A percentile compares a stretch with the other conserved stretches of the same genome.
Evolutionary conservation across 1,140 invertebrate genomes (phyloP).

Genomic region (Ruditapes philippinarum): DNA sequence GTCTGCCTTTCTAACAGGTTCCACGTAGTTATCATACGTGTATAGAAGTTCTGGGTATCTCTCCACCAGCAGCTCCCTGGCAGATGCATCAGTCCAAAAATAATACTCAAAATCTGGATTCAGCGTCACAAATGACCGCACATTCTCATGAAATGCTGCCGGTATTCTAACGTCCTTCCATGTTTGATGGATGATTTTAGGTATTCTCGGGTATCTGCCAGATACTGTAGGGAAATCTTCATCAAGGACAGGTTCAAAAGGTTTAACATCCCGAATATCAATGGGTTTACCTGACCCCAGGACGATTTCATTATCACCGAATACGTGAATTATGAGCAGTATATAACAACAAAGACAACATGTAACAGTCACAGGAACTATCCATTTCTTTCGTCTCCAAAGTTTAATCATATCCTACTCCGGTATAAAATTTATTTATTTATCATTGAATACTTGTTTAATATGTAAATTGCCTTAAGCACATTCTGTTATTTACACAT

Average conservation of each 20-base stretch:
- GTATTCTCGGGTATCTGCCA: constrained; percentile 59
- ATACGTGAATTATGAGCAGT: background rate
- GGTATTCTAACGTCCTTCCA: constrained; percentile 78
- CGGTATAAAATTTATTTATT: too few species aligned
- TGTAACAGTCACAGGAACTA: background rate
- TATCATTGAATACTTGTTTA: too few species aligned
- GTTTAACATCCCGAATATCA: background rate
- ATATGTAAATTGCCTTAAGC: too few species aligned
- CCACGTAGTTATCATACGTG: constrained; percentile 75
- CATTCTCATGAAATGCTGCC: constrained; percentile 69
- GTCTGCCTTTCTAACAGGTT: constrained; percentile 78
- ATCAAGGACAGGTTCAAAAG: constrained; percentile 2
- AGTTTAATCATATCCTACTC: background rate
- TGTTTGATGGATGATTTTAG: constrained; percentile 82
- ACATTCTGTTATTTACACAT: too few species aligned
- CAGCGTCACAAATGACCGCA: constrained; percentile 73
- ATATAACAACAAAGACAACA: background rate
- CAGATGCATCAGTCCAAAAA: constrained; percentile 81
- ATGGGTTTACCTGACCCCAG: background rate
- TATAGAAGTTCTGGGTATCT: constrained; percentile 74
- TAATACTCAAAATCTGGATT: constrained; percentile 81
- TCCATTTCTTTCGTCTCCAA: background rate
- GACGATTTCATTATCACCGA: background rate
- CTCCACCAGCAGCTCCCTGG: constrained; percentile 70
- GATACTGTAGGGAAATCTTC: constrained; percentile 35